phyloP scores from a whole-genome alignment of 2,113 vertebrate genomes.

The Passer domesticus region DNA sequence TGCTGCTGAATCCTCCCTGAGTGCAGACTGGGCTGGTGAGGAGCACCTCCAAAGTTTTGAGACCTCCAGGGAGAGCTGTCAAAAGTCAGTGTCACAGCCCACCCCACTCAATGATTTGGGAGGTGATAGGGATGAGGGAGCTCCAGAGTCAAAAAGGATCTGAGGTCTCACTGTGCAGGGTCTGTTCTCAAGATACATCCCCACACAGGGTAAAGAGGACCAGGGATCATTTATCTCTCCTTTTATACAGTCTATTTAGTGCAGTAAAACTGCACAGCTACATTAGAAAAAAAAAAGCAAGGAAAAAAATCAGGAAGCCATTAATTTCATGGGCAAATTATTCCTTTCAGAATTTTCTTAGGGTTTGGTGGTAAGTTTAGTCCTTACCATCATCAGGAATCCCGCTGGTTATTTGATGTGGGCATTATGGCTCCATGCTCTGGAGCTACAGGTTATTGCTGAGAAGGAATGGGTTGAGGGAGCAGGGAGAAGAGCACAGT shows the following conservation, averaged over 20 bases:
- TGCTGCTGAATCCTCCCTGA: not conserved
- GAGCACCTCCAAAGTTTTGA: not conserved
- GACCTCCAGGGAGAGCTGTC: not conserved
- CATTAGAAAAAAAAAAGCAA: not conserved
- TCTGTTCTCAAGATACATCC: not conserved
- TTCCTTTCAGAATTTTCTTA: not conserved
- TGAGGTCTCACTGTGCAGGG: not conserved
- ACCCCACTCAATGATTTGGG: accelerated
- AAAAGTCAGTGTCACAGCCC: not conserved
- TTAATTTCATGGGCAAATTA: not conserved
- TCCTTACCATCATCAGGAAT: not conserved
- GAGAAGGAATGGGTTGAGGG: not conserved
- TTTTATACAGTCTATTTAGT: not conserved
- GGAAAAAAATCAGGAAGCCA: not conserved
- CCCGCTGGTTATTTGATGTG: not conserved
- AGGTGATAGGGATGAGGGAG: not conserved
- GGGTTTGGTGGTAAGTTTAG: not conserved
- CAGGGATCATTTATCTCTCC: not conserved
- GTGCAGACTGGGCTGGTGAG: not conserved
- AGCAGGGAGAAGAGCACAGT: not conserved
- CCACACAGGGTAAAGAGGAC: not conserved
- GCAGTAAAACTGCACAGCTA: not conserved
- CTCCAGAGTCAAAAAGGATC: not conserved
- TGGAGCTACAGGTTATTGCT: not conserved
- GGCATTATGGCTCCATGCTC: not conserved